Evolutionary conservation across 2,797 vertebrate species (phyloP), one percentile per base, ranked within the genome.

Genomic region (Sebastes iracundus): DNA sequence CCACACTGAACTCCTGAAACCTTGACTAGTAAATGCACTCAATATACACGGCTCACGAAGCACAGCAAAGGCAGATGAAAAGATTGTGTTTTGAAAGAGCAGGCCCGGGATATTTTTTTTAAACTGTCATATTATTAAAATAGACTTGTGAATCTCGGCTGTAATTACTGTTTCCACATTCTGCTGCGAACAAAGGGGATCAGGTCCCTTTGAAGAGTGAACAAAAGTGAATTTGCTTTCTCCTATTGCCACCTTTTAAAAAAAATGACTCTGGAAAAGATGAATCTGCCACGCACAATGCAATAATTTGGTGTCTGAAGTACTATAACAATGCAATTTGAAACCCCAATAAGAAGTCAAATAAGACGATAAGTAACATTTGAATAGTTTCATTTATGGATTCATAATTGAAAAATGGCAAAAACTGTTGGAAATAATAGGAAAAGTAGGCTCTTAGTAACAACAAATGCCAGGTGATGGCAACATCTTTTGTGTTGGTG

Each of bases 131-230:
- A 74, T 85, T 82, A 88, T 80, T 81, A 74, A 85, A 88, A 86
- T 64, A 60, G 73, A 46, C 59, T 56, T 12, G 42, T 56, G 83
- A 75, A 76, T 73, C 60, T 52, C 7, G 2, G 63, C 69, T 62
- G 56, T 84, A 86, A 90, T 90, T 75, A 87, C 72, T 72, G 69
- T 81, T 85, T 88, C 81, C 75, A 63, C 64, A 69, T 83, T 91
- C 46, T 64, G 72, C 72, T 38, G 49, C 12, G 27, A 75, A 87
- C 77, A 89, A 88, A 88, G 83, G 86, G 56, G 58, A 81, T 42
- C 30, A 25, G 32, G 10, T 61, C 22, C 22, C 58, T 84, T 87
- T 87, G 63, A 90, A 66, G 28, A 53, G 27, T 35, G 32, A 73
- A 65, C 28, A 42, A 84, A 78, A 79, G 52, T 42, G 23, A 85